These are phyloP conservation scores for Tadarida brasiliensis DNA, from an alignment of 2,797 vertebrate genomes.

Conservation along the genomic window DNA sequence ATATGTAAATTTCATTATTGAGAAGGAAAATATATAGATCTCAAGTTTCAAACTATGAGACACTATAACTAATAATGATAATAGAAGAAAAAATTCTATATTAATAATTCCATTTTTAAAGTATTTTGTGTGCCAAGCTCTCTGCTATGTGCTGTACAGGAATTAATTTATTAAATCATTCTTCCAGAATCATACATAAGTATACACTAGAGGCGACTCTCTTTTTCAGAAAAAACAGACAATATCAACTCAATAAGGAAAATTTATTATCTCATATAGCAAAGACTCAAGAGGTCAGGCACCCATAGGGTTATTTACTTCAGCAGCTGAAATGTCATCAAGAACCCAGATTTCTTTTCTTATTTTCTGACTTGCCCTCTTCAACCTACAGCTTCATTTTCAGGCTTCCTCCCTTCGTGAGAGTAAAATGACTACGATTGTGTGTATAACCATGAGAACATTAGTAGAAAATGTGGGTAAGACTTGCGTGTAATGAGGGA, in stretches of 20 bases:
- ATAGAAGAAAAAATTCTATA: background rate
- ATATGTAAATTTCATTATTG: background rate
- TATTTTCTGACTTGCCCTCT: background rate
- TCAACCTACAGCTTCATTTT: background rate
- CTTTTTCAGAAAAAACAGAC: background rate
- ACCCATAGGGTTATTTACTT: background rate
- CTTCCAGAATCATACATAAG: background rate
- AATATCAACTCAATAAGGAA: background rate
- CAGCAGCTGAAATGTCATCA: background rate
- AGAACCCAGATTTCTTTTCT: background rate
- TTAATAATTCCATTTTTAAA: background rate
- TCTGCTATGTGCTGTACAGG: background rate
- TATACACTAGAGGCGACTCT: background rate
- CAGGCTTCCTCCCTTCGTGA: background rate
- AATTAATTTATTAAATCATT: slow-evolving; percentile 26
- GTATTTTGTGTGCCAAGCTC: background rate
- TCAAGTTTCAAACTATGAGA: background rate
- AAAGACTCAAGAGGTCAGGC: background rate
- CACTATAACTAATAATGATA: background rate
- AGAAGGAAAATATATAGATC: background rate
- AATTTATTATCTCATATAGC: background rate
- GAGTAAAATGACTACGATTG: background rate
- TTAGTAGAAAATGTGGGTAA: background rate
- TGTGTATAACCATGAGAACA: background rate
- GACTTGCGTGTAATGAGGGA: background rate